These are phyloP conservation scores for Poecile montanus DNA, from an alignment of 2,797 vertebrate genomes.

Conservation along the genomic window DNA sequence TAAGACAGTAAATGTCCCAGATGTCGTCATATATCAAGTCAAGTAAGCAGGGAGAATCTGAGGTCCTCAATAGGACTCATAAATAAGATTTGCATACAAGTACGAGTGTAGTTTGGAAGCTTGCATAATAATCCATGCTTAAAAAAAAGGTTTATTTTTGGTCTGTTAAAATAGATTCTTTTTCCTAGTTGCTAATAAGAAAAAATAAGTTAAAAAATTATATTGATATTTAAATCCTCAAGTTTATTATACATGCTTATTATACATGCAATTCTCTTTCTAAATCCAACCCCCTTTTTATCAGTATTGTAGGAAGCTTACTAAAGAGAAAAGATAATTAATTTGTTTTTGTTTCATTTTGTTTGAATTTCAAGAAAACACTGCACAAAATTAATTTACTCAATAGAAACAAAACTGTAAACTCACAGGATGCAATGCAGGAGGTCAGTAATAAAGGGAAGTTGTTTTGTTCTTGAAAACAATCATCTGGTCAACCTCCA, in stretches of 20 bases:
- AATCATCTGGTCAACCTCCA: not conserved
- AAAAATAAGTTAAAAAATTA: not conserved
- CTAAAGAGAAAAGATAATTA: not conserved
- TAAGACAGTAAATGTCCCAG: not conserved
- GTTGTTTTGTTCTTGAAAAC: not conserved
- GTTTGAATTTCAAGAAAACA: not conserved
- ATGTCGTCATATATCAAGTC: not conserved
- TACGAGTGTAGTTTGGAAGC: not conserved
- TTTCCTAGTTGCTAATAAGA: not conserved
- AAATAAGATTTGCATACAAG: not conserved
- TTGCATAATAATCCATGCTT: not conserved
- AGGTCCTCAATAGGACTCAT: not conserved
- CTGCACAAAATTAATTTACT: not conserved
- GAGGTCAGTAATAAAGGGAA: rapidly evolving
- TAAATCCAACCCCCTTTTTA: not conserved
- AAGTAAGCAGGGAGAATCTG: not conserved
- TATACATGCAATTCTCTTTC: not conserved
- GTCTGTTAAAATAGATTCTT: not conserved
- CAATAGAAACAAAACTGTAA: not conserved
- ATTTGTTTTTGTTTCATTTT: not conserved
- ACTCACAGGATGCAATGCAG: not conserved
- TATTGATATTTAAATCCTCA: not conserved
- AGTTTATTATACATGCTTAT: not conserved
- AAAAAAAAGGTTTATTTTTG: not conserved
- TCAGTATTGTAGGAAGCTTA: not conserved